phyloP scores from a whole-genome alignment of 2,888 invertebrate species.

The Spilarctia lutea region DNA sequence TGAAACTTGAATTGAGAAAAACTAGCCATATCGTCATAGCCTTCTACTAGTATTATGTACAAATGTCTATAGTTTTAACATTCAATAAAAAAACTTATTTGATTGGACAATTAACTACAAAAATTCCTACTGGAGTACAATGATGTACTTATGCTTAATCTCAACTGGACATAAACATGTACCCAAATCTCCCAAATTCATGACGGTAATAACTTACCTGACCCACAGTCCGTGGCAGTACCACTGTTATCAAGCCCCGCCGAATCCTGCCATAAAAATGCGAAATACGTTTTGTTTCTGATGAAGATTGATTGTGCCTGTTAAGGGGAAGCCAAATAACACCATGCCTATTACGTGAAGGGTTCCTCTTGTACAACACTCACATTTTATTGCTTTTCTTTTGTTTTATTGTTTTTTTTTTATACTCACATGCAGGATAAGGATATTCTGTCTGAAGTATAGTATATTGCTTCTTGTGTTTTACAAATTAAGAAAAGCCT shows the following conservation, averaged over 20 bases:
- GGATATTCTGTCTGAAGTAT: not conserved
- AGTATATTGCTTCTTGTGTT: not conserved
- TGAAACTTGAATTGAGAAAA: too few relatives aligned
- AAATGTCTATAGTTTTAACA: too few relatives aligned
- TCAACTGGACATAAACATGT: not conserved
- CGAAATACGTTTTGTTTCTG: slow-evolving; percentile 58
- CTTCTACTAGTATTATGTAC: too few relatives aligned
- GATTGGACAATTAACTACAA: not conserved
- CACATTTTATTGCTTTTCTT: not conserved
- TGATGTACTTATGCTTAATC: not conserved
- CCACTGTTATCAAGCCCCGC: slow-evolving; percentile 23
- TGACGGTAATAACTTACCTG: slow-evolving; percentile 34
- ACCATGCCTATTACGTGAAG: not conserved
- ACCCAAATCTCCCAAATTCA: slow-evolving; percentile 2
- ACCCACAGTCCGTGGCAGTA: slow-evolving; percentile 13
- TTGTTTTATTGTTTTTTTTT: not conserved
- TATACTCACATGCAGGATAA: not conserved
- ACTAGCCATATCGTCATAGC: too few relatives aligned
- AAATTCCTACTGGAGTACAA: not conserved
- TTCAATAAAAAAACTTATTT: not conserved
- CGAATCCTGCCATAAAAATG: slow-evolving; percentile 47
- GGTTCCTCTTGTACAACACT: not conserved
- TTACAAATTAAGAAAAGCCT: not conserved
- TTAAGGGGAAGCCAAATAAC: slow-evolving; percentile 50
- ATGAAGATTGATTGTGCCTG: slow-evolving; percentile 62